phyloP scores from a whole-genome alignment of 1,140 invertebrate genomes.

The Pogonomyrmex barbatus region DNA sequence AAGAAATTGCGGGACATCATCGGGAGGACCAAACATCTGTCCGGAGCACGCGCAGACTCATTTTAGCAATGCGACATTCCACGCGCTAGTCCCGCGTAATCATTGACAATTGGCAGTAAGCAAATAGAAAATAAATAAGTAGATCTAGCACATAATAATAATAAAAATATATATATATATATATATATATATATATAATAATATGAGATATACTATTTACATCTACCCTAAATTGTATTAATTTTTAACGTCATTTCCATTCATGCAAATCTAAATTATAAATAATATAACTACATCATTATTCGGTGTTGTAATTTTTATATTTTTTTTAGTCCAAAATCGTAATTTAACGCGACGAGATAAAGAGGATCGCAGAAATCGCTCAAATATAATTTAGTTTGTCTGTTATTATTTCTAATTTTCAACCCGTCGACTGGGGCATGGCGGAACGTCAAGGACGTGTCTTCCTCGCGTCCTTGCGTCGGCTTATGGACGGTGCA shows the following conservation, averaged over 20 bases:
- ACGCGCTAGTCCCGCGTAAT: slow-evolving; percentile 68
- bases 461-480: slow-evolving; percentile 74
- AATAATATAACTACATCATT: neutral
- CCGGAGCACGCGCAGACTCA: slow-evolving; percentile 63
- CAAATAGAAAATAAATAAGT: slow-evolving; percentile 26
- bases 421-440: slow-evolving; percentile 4
- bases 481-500: slow-evolving; percentile 68
- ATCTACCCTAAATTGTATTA: too few relatives aligned
- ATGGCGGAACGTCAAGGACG: slow-evolving; percentile 68
- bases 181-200: too few relatives aligned
- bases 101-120: slow-evolving; percentile 78
- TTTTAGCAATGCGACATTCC: slow-evolving; percentile 76
- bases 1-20: slow-evolving; percentile 45
- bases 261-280: slow-evolving; percentile 6
- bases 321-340: neutral
- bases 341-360: neutral
- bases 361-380: neutral
- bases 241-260: neutral
- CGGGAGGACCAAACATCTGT: slow-evolving; percentile 51
- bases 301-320: neutral
- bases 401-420: slow-evolving; percentile 1
- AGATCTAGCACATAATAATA: neutral
- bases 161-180: neutral
- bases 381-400: neutral
- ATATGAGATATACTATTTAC: neutral